A percentile compares a stretch with the other conserved stretches of the same genome.
Conservation (phyloP, 1,140 invertebrate genomes). For the Ceratina japonica region DNA sequence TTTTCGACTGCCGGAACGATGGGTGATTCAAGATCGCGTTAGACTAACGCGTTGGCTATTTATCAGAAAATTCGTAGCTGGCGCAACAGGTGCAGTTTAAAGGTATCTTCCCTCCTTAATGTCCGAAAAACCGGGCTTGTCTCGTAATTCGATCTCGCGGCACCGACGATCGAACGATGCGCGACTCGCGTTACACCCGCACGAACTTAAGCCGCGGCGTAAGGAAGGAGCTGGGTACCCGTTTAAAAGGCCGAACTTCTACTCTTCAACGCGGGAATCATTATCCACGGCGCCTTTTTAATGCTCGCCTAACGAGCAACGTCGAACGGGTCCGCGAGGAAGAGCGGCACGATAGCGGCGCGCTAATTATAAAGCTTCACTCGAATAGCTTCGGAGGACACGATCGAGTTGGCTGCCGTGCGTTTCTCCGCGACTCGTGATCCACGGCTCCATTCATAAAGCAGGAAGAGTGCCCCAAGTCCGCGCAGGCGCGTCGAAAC, state of each 20-base stretch:
- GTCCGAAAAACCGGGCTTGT: constrained; percentile 47
- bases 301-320: neutral
- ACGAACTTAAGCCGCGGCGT: too few species aligned
- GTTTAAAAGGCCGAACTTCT: neutral
- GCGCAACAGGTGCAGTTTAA: constrained; percentile 62
- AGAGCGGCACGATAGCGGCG: constrained; percentile 1
- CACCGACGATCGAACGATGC: constrained; percentile 6
- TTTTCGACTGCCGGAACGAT: constrained; percentile 13
- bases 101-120: constrained; percentile 53
- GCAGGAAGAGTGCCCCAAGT: constrained; percentile 29
- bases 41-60: constrained; percentile 47
- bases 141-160: constrained; percentile 31
- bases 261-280: neutral
- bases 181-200: constrained; percentile 1
- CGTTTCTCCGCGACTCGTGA: constrained; percentile 27
- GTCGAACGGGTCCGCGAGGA: neutral
- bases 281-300: neutral
- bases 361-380: constrained; percentile 33
- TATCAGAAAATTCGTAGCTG: constrained; percentile 60
- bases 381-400: constrained; percentile 6
- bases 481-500: constrained; percentile 13
- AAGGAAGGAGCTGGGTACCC: neutral
- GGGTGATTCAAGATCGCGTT: constrained; percentile 38
- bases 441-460: constrained; percentile 48
- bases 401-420: constrained; percentile 31